A percentile compares a stretch with the other conserved stretches of the same genome.
Conservation (phyloP, 2,113 vertebrate species). For the Caracal caracal region DNA sequence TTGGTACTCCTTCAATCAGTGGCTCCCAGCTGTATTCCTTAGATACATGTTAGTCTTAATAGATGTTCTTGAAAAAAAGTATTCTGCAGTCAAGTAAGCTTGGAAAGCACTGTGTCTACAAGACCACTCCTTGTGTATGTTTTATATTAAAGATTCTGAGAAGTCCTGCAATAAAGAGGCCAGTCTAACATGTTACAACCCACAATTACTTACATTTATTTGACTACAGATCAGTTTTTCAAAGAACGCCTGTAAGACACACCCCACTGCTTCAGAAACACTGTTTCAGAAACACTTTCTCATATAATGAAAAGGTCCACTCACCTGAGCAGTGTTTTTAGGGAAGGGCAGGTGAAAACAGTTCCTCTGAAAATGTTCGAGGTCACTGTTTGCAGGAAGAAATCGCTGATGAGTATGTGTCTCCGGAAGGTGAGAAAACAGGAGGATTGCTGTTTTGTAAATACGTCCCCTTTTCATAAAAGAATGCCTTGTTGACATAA, state of each 20-base stretch:
- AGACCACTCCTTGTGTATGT: no score
- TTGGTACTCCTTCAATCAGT: not conserved
- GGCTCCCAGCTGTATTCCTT: not conserved
- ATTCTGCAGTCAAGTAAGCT: accelerated
- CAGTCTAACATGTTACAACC: not conserved
- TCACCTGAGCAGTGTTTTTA: not conserved
- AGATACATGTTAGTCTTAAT: not conserved
- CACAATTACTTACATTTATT: not conserved
- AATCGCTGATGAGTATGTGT: no score
- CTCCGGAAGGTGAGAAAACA: not conserved
- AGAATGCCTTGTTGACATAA: not conserved
- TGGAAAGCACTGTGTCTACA: not conserved
- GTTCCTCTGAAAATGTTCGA: not conserved
- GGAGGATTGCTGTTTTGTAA: not conserved
- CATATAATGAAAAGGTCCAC: not conserved
- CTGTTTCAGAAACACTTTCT: not conserved
- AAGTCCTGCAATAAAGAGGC: not conserved
- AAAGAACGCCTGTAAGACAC: not conserved
- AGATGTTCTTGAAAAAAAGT: not conserved
- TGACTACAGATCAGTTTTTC: not conserved
- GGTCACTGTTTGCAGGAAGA: not conserved
- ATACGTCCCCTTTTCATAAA: not conserved
- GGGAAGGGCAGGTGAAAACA: not conserved
- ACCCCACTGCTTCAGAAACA: no score
- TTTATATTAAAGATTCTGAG: not conserved